Evolutionary conservation across 2,797 vertebrate species (phyloP), one percentile per base, ranked within the genome.

Genomic region (Mareca strepera): DNA sequence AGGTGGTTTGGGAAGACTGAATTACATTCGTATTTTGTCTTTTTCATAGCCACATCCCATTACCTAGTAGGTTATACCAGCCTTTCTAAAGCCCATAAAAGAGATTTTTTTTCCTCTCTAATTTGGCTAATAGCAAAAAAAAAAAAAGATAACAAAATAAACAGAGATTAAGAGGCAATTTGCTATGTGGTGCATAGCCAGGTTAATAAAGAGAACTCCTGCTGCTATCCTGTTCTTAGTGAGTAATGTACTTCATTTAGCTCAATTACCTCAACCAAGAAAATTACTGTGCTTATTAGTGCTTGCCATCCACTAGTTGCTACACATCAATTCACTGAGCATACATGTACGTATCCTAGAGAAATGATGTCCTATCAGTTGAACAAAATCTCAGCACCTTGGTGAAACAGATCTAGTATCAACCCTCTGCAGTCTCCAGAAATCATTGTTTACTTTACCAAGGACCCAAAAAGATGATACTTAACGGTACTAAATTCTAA

Each of bases 241-340:
- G 88, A 96, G 43, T 92, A 94, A 96, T 93, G 88, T 28, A 73
- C 67, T 95, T 94, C 77, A 95, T 95, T 96, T 95, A 86, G 74
- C 67, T 88, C 88, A 92, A 92, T 90, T 94, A 73, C 92, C 60
- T 96, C 9, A 0, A 84, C 86, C 52, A 93, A 86, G 93, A 82
- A 94, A 92, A 96, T 94, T 93, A 88, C 82, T 5, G 0, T 63
- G 67, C 74, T 88, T 88, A 94, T 91, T 94, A 95, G 70, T 59
- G 66, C 70, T 88, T 88, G 66, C 85, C 29, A 78, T 91, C 63
- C 53, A 55, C 80, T 75, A 35, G 48, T 59, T 95, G 48, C 66
- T 78, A 55, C 58, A 68, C 74, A 95, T 92, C 43, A 69, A 81
- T 78, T 94, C 83, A 84, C 58, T 1, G 7, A 73, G 50, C 14